phyloP scores from a whole-genome alignment of 2,113 vertebrate genomes.

The Cavia porcellus region DNA sequence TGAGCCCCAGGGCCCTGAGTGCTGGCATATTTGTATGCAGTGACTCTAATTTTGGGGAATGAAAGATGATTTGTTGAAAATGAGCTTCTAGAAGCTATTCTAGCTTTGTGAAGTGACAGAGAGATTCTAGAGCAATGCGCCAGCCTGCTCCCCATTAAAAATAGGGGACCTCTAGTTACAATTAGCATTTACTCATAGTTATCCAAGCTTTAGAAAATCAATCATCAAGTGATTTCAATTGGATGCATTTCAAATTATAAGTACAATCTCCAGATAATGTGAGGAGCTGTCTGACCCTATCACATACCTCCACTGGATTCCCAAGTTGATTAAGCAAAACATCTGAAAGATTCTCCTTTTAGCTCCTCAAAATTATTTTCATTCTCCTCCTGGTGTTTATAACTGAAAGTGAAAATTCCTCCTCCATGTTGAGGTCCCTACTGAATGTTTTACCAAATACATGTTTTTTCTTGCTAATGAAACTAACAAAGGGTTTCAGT shows the following conservation, averaged over 20 bases:
- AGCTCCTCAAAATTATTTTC: conserved; percentile 4
- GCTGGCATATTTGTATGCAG: not conserved
- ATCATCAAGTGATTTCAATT: not conserved
- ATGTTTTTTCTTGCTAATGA: conserved; percentile 35
- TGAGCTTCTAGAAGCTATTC: not conserved
- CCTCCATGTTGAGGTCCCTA: not conserved
- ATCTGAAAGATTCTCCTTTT: not conserved
- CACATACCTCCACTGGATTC: not conserved
- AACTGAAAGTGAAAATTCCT: conserved; percentile 37
- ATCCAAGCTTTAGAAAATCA: not conserved
- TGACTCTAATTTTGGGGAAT: not conserved
- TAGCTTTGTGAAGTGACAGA: not conserved
- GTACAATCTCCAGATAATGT: not conserved
- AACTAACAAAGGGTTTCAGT: conserved; percentile 15
- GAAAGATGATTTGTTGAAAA: not conserved
- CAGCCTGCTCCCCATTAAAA: not conserved
- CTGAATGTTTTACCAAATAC: not conserved
- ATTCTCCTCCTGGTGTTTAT: not conserved
- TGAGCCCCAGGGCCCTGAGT: fast-evolving
- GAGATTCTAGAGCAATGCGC: not conserved
- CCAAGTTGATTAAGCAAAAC: not conserved
- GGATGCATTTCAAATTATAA: not conserved
- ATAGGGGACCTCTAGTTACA: not conserved
- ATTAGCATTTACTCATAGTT: not conserved
- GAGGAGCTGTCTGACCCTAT: not conserved